Conservation (phyloP, 2,113 vertebrate species). For the Neogobius melanostomus region DNA sequence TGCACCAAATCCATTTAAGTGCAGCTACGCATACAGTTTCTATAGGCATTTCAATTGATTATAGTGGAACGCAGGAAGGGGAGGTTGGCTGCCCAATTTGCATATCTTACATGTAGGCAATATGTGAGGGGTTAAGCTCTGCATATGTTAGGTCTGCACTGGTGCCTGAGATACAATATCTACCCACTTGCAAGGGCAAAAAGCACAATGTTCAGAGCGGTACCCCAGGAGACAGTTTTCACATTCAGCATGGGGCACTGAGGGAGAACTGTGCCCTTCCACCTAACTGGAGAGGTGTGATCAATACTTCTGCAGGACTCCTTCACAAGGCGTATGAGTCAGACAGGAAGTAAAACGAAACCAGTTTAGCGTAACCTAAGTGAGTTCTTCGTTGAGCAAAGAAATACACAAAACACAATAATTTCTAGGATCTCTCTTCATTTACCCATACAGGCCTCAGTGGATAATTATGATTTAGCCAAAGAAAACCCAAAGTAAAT, state of each 20-base stretch:
- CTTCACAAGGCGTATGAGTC: neutral
- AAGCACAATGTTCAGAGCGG: conserved; percentile 13
- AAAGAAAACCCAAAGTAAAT: too few species aligned
- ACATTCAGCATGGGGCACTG: conserved; percentile 27
- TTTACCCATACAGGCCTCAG: too few species aligned
- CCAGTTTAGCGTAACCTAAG: too few species aligned
- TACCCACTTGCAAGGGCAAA: conserved; percentile 12
- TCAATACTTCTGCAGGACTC: conserved; percentile 36
- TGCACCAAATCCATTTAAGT: conserved; percentile 2
- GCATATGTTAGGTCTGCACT: conserved; percentile 16
- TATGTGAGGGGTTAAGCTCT: conserved; percentile 17
- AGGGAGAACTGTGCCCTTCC: conserved; percentile 22
- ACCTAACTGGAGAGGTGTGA: conserved; percentile 30
- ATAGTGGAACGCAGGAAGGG: conserved; percentile 3
- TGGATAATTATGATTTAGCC: too few species aligned
- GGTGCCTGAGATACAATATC: conserved; percentile 8
- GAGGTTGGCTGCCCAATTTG: neutral
- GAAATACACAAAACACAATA: too few species aligned
- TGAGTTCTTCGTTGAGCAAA: too few species aligned
- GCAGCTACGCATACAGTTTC: neutral
- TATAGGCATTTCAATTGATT: conserved; percentile 4
- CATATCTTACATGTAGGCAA: conserved; percentile 3
- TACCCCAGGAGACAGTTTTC: conserved; percentile 17
- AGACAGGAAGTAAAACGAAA: too few species aligned
- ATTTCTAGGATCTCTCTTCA: too few species aligned